Conservation (phyloP, 2,113 vertebrate genomes). For the Typhlomys cinereus region DNA sequence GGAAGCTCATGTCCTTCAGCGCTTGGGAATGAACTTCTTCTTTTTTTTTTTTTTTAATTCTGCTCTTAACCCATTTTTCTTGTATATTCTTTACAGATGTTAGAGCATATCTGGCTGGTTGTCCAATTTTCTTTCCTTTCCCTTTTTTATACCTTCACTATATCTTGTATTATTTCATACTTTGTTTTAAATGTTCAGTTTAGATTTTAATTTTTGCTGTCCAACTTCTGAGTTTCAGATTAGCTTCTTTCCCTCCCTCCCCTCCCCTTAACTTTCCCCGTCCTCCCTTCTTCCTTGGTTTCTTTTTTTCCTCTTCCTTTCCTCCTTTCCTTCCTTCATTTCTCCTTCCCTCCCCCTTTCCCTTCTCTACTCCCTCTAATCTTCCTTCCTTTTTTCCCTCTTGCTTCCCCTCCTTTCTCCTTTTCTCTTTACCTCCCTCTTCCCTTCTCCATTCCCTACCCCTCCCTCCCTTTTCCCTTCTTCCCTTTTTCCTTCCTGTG, state of each 20-base stretch:
- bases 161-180: not conserved
- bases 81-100: not conserved
- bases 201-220: not conserved
- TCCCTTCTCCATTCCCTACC: no score
- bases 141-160: not conserved
- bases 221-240: not conserved
- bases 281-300: no score
- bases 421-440: no score
- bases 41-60: not conserved
- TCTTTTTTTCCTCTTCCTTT: no score
- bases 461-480: rapidly evolving
- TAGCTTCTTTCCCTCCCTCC: no score
- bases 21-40: not conserved
- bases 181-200: not conserved
- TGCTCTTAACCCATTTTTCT: no score
- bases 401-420: no score
- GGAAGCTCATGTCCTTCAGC: not conserved
- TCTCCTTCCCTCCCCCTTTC: not conserved
- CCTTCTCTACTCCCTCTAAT: rapidly evolving
- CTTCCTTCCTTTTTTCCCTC: no score
- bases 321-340: no score
- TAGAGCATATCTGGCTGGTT: not conserved
- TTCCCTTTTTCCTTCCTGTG: no score
- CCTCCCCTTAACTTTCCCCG: not conserved
- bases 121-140: constrained; percentile 1